Percentiles rank a stretch among this genome's conserved stretches.
phyloP scores from a whole-genome alignment of 23 tunicate genomes.

The Ascidia mentula region DNA sequence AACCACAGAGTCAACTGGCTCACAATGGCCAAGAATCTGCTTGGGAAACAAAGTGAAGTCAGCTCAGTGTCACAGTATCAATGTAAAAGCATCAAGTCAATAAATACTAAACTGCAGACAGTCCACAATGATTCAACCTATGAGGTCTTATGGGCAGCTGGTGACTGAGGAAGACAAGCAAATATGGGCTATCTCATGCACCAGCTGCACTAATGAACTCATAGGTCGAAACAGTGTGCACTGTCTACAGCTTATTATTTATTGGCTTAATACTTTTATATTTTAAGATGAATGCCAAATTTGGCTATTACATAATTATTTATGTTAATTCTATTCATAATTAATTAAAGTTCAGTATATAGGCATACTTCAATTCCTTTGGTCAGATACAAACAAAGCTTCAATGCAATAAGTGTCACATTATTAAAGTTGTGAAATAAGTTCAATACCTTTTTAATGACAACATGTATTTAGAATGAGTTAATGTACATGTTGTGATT shows the following conservation, averaged over 20 bases:
- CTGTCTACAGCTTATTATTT: too few relatives aligned
- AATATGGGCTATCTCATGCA: too few relatives aligned
- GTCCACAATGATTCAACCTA: too few relatives aligned
- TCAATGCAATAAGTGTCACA: slow-evolving; percentile 7
- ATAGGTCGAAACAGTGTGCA: too few relatives aligned
- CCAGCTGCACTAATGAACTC: too few relatives aligned
- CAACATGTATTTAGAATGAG: background rate
- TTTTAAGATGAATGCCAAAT: too few relatives aligned
- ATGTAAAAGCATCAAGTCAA: too few relatives aligned
- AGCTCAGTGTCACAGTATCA: background rate
- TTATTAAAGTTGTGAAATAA: slow-evolving; percentile 8
- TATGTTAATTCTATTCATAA: too few relatives aligned
- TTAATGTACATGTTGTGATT: background rate
- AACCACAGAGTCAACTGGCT: background rate
- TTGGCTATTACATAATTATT: background rate
- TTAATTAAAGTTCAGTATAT: background rate
- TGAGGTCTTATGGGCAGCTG: too few relatives aligned
- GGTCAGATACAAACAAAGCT: background rate
- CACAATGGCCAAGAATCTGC: background rate
- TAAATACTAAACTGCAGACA: too few relatives aligned
- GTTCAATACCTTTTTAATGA: background rate
- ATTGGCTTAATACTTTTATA: too few relatives aligned
- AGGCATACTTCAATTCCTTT: slow-evolving; percentile 18
- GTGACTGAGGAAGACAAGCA: too few relatives aligned
- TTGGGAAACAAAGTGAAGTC: background rate